A percentile compares a stretch with the other conserved stretches of the same genome.
Conservation (phyloP, 2,888 invertebrate genomes). For the Epirrhoe tristata region DNA sequence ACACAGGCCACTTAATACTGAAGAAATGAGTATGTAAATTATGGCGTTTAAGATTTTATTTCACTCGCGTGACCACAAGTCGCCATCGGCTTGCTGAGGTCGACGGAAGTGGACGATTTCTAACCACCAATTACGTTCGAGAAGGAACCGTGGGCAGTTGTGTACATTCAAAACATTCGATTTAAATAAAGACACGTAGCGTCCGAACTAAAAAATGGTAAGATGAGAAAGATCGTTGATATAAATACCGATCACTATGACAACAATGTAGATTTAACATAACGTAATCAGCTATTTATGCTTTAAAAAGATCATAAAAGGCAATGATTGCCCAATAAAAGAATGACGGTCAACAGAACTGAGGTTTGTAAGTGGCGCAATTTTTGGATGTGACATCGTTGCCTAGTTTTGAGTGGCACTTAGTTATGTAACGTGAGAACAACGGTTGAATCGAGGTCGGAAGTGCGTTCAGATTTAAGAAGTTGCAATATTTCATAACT, state of each 20-base stretch:
- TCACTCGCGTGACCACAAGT: constrained; percentile 67
- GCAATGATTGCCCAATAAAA: constrained; percentile 39
- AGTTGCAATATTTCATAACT: constrained; percentile 42
- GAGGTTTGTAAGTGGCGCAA: constrained; percentile 75
- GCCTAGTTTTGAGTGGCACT: constrained; percentile 81
- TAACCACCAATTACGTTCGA: constrained; percentile 62
- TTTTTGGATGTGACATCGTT: constrained; percentile 83
- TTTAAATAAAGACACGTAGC: neutral
- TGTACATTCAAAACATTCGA: constrained; percentile 23
- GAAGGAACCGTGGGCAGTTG: constrained; percentile 53
- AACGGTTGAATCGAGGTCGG: constrained; percentile 79
- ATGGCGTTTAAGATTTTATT: constrained; percentile 44
- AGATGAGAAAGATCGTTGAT: neutral
- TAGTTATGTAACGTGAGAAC: constrained; percentile 81
- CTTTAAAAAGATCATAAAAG: constrained; percentile 29
- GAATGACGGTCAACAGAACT: constrained; percentile 38
- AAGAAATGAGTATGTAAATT: constrained; percentile 38
- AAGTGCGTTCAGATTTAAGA: constrained; percentile 62
- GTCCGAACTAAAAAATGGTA: neutral
- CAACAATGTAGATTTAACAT: neutral
- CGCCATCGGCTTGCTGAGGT: constrained; percentile 59
- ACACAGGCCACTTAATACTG: constrained; percentile 25
- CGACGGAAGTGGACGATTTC: constrained; percentile 78
- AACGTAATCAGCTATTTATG: constrained; percentile 4
- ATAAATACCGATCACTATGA: neutral